These are phyloP conservation scores for Emmelina monodactyla DNA, from an alignment of 2,888 invertebrate species.

Conservation along the genomic window DNA sequence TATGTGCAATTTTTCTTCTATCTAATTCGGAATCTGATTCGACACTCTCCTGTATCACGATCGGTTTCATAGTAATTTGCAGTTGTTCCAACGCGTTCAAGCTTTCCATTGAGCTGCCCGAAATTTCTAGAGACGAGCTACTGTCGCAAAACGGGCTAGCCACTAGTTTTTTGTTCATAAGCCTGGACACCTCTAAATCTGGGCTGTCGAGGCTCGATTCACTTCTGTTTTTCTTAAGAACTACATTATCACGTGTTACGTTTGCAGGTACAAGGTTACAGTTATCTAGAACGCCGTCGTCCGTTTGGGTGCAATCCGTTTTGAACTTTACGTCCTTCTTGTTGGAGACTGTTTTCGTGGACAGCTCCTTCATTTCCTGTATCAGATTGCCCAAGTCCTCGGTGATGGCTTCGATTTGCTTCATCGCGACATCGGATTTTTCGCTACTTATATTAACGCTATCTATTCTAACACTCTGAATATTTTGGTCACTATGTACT, in stretches of 20 bases:
- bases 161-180: slow-evolving; percentile 44
- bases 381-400: slow-evolving; percentile 50
- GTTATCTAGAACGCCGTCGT: slow-evolving; percentile 22
- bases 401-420: slow-evolving; percentile 42
- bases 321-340: slow-evolving; percentile 20
- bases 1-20: slow-evolving; percentile 33
- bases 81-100: slow-evolving; percentile 35
- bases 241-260: slow-evolving; percentile 35
- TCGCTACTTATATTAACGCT: slow-evolving; percentile 19
- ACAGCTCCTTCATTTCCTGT: slow-evolving; percentile 42
- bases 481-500: slow-evolving; percentile 28
- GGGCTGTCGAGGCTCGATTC: slow-evolving; percentile 63
- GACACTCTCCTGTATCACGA: slow-evolving; percentile 26
- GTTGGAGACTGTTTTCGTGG: slow-evolving; percentile 23
- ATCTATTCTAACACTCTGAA: slow-evolving; percentile 19
- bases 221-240: slow-evolving; percentile 59
- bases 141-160: slow-evolving; percentile 52
- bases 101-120: slow-evolving; percentile 59
- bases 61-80: slow-evolving; percentile 20
- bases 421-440: slow-evolving; percentile 31
- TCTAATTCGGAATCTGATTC: slow-evolving; percentile 33
- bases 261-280: slow-evolving; percentile 41
- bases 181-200: slow-evolving; percentile 55
- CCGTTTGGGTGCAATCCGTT: slow-evolving; percentile 26
- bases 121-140: slow-evolving; percentile 54